Conservation (phyloP, 1,140 invertebrate genomes). For the Stenopsyche tienmushanensis region DNA sequence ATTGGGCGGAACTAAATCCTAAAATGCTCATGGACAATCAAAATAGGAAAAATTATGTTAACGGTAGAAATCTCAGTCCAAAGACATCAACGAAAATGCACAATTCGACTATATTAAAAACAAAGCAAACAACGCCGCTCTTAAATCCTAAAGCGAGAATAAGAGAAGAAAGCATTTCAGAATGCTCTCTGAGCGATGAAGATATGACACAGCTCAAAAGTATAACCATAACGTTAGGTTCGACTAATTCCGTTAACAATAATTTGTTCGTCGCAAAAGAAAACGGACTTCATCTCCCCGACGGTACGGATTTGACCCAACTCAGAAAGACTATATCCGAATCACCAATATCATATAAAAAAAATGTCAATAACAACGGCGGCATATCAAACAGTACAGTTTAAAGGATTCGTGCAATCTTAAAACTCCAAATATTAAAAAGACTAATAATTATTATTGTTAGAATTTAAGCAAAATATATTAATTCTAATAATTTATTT, state of each 20-base stretch:
- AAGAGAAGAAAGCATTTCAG: constrained; percentile 42
- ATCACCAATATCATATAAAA: constrained; percentile 24
- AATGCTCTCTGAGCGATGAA: constrained; percentile 43
- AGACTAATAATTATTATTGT: too few relatives aligned
- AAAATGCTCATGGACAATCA: constrained; percentile 35
- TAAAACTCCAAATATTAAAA: too few relatives aligned
- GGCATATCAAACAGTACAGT: constrained; percentile 38
- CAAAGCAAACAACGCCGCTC: constrained; percentile 29
- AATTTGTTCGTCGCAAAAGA: constrained; percentile 24
- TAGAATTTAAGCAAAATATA: too few relatives aligned
- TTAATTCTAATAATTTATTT: too few relatives aligned
- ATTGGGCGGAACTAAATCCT: constrained; percentile 35
- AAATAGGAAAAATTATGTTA: constrained; percentile 23
- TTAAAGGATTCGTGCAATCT: too few relatives aligned
- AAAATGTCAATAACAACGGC: constrained; percentile 27
- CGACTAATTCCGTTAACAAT: constrained; percentile 33
- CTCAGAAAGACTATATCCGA: constrained; percentile 32
- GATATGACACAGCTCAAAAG: constrained; percentile 41
- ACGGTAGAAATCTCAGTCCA: constrained; percentile 29
- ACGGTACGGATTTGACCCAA: constrained; percentile 11
- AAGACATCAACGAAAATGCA: constrained; percentile 23
- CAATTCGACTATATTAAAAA: constrained; percentile 25
- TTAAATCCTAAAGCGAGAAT: constrained; percentile 38
- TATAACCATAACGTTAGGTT: constrained; percentile 38
- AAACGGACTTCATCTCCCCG: constrained; percentile 19